These are phyloP conservation scores for Lynx canadensis DNA, from an alignment of 2,113 vertebrate genomes.

Conservation along the genomic window DNA sequence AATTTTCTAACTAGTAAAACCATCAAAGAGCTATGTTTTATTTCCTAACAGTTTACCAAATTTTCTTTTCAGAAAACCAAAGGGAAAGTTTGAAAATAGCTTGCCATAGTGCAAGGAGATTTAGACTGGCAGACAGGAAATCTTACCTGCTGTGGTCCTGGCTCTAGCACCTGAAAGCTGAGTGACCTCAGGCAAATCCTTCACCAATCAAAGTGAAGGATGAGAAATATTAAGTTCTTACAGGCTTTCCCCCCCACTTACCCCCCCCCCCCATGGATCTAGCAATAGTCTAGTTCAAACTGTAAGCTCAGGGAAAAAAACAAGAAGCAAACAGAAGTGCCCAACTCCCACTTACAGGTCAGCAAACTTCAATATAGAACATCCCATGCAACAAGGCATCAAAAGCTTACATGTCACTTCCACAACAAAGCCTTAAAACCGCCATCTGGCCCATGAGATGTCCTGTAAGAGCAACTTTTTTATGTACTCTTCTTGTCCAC, in stretches of 20 bases:
- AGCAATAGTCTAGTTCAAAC: not conserved
- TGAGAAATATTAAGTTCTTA: not conserved
- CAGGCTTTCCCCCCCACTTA: not conserved
- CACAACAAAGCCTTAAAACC: not conserved
- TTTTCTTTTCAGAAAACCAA: not conserved
- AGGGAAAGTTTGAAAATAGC: not conserved
- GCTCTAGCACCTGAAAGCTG: not conserved
- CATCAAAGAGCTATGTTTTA: not conserved
- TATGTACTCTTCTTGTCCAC: not conserved
- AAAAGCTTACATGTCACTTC: not conserved
- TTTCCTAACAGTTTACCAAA: not conserved
- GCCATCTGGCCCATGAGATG: not conserved
- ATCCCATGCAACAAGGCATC: not conserved
- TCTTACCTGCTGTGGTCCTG: not conserved
- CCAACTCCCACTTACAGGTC: not conserved
- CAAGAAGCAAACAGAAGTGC: not conserved
- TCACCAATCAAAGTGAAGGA: not conserved
- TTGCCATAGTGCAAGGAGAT: not conserved
- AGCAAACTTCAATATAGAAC: not conserved
- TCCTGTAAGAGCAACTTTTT: not conserved
- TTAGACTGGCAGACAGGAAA: not conserved
- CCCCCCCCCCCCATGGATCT: not conserved
- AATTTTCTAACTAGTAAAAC: not conserved
- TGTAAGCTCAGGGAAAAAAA: not conserved
- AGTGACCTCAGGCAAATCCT: not conserved